Conservation (phyloP, 2,113 vertebrate species). For the Anguilla japonica region DNA sequence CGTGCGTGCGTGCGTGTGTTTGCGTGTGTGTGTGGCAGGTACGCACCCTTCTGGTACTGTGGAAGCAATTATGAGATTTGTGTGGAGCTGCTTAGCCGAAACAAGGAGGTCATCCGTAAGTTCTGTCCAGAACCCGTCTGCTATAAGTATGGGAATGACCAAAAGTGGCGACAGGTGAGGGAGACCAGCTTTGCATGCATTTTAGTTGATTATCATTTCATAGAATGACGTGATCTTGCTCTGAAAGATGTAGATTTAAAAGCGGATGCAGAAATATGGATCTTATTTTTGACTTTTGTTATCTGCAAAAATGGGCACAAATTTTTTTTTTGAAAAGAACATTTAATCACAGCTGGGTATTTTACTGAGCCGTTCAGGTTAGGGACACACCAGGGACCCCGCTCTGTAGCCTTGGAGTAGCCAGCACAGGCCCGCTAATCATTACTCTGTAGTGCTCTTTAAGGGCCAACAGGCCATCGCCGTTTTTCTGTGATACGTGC, state of each 20-base stretch:
- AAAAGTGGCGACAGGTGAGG: conserved; percentile 63
- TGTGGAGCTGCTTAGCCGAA: conserved; percentile 59
- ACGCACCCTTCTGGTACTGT: conserved; percentile 64
- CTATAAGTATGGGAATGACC: conserved; percentile 63
- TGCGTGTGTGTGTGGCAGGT: conserved; percentile 52
- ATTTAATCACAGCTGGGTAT: too few species aligned
- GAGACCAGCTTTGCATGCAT: not conserved
- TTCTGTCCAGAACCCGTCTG: conserved; percentile 48
- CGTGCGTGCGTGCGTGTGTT: too few species aligned
- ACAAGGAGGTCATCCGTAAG: conserved; percentile 30
- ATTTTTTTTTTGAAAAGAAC: not conserved
- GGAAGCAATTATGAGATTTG: conserved; percentile 58
- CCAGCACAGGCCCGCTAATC: too few species aligned
- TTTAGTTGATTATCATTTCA: too few species aligned
- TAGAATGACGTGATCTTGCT: too few species aligned
- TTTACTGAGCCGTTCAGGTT: too few species aligned
- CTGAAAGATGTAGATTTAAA: not conserved
- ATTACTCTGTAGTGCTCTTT: too few species aligned
- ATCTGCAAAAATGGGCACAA: too few species aligned
- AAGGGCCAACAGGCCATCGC: too few species aligned
- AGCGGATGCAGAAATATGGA: not conserved
- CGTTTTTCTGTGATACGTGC: too few species aligned
- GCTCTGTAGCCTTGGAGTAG: too few species aligned
- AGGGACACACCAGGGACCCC: not conserved
- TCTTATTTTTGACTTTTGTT: too few species aligned